Base-by-base conservation (phyloP, 2,888 invertebrate genomes). In the Parascotia fuliginaria region DNA sequence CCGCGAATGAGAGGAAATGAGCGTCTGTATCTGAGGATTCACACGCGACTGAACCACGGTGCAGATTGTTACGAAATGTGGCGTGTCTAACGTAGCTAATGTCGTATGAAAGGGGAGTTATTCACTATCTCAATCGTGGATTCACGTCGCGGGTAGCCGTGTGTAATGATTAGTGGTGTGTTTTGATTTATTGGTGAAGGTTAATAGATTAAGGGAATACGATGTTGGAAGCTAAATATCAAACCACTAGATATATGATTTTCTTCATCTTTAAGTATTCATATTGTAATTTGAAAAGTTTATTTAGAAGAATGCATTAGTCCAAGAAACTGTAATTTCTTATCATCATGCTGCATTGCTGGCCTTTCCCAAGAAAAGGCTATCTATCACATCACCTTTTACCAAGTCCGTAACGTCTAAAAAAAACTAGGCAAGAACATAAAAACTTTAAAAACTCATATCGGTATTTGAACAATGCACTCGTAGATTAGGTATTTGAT, bases 31-130 rank as follows among this genome's bases (percentile, higher is more conserved):
- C 92, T 91, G 84, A 91, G 91, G 92, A 92, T 91, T 92, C 89
- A 92, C 91, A 91, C 89, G 84, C 89, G 83, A 87, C 66, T 83
- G 89, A 79, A 73, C 81, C 69, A 71, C 73, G 65, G 82, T 80
- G 81, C 92, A 91, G 92, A 92, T 92, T 91, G 91, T 89, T 81
- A 81, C 84, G 88, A 89, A 90, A 92, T 90, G 92, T 90, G 89
- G 83, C 86, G 90, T 89, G 78, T 89, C 88, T 92, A 92, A 92
- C 87, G 91, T 80, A 87, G 69, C 86, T 91, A 92, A 92, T 92
- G 91, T 92, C 81, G 87, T 90, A 92, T 90, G 85, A 92, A 91
- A 91, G 87, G 88, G 86, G 85, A 76, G 81, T 81, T 85, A 84
- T 87, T 83, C 81, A 84, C 85, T 89, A 90, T 90, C 87, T 76